A percentile compares a stretch with the other conserved stretches of the same genome.
phyloP scores from a whole-genome alignment of 2,797 vertebrate species.

The Tympanoctomys barrerae region DNA sequence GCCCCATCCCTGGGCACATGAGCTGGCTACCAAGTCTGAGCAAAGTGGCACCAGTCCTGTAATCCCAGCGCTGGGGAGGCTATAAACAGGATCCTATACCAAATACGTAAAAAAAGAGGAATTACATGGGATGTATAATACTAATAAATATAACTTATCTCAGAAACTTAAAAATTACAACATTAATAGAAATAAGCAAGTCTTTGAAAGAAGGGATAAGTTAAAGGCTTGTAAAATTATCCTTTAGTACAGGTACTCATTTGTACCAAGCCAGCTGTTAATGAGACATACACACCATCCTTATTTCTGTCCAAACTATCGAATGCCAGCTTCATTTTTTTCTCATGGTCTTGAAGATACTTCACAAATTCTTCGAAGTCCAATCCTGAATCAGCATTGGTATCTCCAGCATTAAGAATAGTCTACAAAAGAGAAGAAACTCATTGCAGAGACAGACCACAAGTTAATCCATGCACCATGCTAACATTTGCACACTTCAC shows the following conservation, averaged over 20 bases:
- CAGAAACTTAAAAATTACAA: slow-evolving; percentile 3
- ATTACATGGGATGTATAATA: background rate
- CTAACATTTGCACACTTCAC: background rate
- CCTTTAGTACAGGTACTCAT: background rate
- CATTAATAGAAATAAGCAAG: background rate
- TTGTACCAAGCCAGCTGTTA: background rate
- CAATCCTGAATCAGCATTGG: slow-evolving; percentile 91
- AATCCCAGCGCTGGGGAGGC: too few relatives aligned
- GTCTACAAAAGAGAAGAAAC: slow-evolving; percentile 88
- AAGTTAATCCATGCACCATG: background rate
- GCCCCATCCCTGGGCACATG: too few relatives aligned
- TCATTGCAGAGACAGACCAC: slow-evolving; percentile 8
- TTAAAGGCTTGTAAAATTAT: background rate
- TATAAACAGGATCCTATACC: too few relatives aligned
- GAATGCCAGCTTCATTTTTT: slow-evolving; percentile 96
- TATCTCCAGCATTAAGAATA: slow-evolving; percentile 93
- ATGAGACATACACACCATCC: slow-evolving; percentile 89
- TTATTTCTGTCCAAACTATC: slow-evolving; percentile 96
- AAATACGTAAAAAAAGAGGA: background rate
- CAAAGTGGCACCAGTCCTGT: too few relatives aligned
- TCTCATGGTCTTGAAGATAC: slow-evolving; percentile 96
- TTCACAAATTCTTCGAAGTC: slow-evolving; percentile 95
- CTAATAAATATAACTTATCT: background rate
- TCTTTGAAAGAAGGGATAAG: background rate
- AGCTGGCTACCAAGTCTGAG: too few relatives aligned